Evolutionary conservation across 2,797 vertebrate species (phyloP).

Genomic region (Hydrophis major): DNA sequence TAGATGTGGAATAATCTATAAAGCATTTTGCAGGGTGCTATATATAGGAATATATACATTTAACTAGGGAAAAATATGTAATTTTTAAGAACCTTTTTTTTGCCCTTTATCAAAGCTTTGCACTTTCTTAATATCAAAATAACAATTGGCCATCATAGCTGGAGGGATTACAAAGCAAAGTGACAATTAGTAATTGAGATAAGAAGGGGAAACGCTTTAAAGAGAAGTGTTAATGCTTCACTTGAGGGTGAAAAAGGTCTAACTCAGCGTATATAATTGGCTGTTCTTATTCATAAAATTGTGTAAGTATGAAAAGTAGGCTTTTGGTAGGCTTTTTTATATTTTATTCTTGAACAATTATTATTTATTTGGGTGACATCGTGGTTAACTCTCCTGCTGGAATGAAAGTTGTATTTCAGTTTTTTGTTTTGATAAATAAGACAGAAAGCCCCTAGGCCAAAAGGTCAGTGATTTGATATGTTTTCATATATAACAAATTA

Average conservation of each 20-base stretch:
- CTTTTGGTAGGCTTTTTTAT: background rate
- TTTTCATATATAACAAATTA: background rate
- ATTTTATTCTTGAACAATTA: background rate
- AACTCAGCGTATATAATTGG: background rate
- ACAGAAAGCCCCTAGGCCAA: background rate
- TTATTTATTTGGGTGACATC: background rate
- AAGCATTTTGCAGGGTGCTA: background rate
- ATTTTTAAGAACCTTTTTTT: background rate
- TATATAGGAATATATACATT: background rate
- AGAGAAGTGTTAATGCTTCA: slow-evolving; percentile 44
- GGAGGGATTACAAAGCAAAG: slow-evolving; percentile 39
- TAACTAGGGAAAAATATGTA: background rate
- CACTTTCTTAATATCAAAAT: slow-evolving; percentile 5
- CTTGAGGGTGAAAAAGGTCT: slow-evolving; percentile 26
- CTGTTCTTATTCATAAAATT: background rate
- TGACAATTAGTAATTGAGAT: slow-evolving; percentile 50
- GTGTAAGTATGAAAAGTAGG: background rate
- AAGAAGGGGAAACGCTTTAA: slow-evolving; percentile 38
- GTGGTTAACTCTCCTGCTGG: background rate
- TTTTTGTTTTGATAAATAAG: background rate
- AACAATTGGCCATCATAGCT: slow-evolving; percentile 20
- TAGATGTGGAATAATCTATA: background rate
- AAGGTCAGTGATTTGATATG: background rate
- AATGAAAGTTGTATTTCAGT: background rate
- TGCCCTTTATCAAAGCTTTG: slow-evolving; percentile 1